Conservation (phyloP, 2,888 invertebrate genomes). For the Petrophora chlorosata region DNA sequence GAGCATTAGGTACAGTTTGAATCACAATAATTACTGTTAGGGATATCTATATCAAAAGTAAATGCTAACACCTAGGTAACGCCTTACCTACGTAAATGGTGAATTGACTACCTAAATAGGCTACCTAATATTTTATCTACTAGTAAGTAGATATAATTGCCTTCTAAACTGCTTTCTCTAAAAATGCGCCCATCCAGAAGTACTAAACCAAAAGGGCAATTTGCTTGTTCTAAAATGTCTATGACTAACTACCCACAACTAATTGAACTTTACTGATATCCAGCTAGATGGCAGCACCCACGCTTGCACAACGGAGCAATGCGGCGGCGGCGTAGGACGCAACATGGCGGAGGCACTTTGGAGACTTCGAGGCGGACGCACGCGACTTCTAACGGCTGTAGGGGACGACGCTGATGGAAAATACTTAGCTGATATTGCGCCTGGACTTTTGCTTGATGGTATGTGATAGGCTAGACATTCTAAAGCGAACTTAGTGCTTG, state of each 20-base stretch:
- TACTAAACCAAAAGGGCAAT: no score
- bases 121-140: no score
- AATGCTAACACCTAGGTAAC: no score
- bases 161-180: no score
- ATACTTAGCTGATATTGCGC: conserved; percentile 58
- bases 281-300: conserved; percentile 93
- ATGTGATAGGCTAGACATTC: conserved; percentile 5
- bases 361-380: conserved; percentile 87
- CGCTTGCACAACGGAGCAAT: conserved; percentile 84
- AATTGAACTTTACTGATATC: conserved; percentile 42
- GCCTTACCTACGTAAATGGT: background rate
- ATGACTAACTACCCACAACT: background rate
- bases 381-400: conserved; percentile 89
- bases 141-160: no score
- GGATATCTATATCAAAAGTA: no score
- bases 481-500: background rate
- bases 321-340: conserved; percentile 95
- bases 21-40: no score
- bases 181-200: no score
- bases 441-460: conserved; percentile 69
- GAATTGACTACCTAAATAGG: no score
- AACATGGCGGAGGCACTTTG: conserved; percentile 95
- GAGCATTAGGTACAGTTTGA: background rate
- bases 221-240: no score
- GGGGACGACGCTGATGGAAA: conserved; percentile 86